Evolutionary conservation across 2,888 invertebrate species (phyloP).

Genomic region (Drosophila mayaguana): DNA sequence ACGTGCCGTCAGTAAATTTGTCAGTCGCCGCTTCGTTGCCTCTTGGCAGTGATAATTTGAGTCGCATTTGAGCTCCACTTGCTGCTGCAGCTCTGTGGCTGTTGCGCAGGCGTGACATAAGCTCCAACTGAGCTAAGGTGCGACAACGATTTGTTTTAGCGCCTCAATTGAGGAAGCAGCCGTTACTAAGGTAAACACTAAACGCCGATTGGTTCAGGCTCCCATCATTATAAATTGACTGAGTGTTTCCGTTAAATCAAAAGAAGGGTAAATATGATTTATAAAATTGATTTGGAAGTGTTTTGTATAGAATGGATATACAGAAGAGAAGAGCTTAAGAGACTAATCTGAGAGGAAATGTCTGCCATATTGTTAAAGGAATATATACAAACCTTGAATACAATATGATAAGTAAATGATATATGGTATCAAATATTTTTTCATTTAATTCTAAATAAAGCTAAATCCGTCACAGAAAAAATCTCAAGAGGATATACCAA

Average conservation of each 20-base stretch:
- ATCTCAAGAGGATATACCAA: too few relatives aligned
- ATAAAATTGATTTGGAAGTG: not conserved
- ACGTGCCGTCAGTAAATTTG: slow-evolving; percentile 27
- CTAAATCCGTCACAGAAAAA: too few relatives aligned
- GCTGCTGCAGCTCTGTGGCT: slow-evolving; percentile 38
- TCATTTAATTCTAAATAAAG: too few relatives aligned
- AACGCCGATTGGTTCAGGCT: not conserved
- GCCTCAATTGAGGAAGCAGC: slow-evolving; percentile 20
- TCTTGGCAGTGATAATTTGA: slow-evolving; percentile 60
- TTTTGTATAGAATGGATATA: not conserved
- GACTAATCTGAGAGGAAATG: too few relatives aligned
- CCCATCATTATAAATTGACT: not conserved
- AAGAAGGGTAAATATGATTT: not conserved
- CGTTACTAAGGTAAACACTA: slow-evolving; percentile 4
- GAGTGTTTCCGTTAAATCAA: not conserved
- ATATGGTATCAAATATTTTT: too few relatives aligned
- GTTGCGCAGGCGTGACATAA: slow-evolving; percentile 63
- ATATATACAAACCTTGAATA: too few relatives aligned
- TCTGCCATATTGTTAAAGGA: too few relatives aligned
- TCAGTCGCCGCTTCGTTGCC: slow-evolving; percentile 54
- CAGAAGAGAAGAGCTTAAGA: too few relatives aligned
- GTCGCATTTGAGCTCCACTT: slow-evolving; percentile 24
- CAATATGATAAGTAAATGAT: too few relatives aligned
- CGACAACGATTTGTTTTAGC: slow-evolving; percentile 28
- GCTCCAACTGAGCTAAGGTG: slow-evolving; percentile 30